A percentile compares a stretch with the other conserved stretches of the same genome.
phyloP scores from a whole-genome alignment of 2,888 invertebrate species.

The Conistra vaccinii region DNA sequence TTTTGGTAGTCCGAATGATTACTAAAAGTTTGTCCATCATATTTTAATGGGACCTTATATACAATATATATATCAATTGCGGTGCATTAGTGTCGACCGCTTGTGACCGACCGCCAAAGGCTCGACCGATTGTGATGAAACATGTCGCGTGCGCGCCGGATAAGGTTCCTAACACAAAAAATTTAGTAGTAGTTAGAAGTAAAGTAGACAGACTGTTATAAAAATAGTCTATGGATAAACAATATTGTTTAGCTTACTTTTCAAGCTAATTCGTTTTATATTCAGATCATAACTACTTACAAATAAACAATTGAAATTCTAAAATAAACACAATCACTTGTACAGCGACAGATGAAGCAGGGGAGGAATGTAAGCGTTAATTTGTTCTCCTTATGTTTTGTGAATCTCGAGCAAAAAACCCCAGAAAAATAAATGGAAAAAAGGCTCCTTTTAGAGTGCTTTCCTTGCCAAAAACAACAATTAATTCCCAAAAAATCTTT shows the following conservation, averaged over 20 bases:
- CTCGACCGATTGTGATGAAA: too few species aligned
- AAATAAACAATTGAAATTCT: background rate
- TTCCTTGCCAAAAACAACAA: background rate
- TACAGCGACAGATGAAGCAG: background rate
- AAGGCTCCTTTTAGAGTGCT: background rate
- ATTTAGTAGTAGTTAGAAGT: too few species aligned
- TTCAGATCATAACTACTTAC: background rate
- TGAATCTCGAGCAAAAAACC: background rate
- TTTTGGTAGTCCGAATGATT: too few species aligned
- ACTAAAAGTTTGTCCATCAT: too few species aligned
- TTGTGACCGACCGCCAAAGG: too few species aligned
- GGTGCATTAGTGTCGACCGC: too few species aligned
- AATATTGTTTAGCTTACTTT: background rate
- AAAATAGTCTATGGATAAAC: background rate
- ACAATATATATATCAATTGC: too few species aligned
- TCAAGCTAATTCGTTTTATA: background rate
- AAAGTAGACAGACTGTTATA: too few species aligned
- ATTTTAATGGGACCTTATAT: too few species aligned
- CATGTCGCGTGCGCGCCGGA: too few species aligned
- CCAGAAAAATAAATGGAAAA: background rate
- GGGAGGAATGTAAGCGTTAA: background rate
- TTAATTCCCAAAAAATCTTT: constrained; percentile 2
- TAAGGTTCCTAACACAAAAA: too few species aligned
- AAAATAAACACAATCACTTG: too few species aligned
- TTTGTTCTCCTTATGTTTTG: background rate